These are phyloP conservation scores for Probaryconus sp. DNA, from an alignment of 1,140 invertebrate genomes.

Conservation along the genomic window DNA sequence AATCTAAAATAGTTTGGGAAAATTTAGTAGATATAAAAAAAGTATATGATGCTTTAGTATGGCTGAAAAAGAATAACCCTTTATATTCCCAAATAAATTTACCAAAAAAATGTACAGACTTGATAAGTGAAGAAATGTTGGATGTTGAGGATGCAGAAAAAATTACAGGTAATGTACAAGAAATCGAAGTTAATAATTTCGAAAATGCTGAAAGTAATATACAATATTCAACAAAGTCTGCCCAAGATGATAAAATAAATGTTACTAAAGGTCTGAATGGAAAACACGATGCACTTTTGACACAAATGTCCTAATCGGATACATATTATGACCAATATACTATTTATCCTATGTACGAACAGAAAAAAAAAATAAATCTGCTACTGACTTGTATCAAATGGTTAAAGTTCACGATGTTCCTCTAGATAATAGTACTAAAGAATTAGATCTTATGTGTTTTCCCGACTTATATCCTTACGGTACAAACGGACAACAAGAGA, in stretches of 20 bases:
- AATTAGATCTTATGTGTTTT: slow-evolving; percentile 61
- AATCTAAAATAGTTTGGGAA: too few species aligned
- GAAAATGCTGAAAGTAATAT: too few species aligned
- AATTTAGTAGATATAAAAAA: too few species aligned
- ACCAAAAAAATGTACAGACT: not conserved
- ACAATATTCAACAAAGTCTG: too few species aligned
- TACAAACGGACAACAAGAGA: slow-evolving; percentile 56
- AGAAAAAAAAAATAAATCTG: slow-evolving; percentile 54
- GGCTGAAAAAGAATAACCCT: slow-evolving; percentile 8
- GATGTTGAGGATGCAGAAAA: slow-evolving; percentile 1
- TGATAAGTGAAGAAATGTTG: not conserved
- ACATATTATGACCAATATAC: slow-evolving; percentile 60
- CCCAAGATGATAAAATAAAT: too few species aligned
- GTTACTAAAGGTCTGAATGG: not conserved
- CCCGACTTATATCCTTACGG: too few species aligned
- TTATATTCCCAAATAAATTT: not conserved
- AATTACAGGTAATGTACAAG: not conserved
- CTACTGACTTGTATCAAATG: slow-evolving; percentile 57
- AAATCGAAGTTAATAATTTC: too few species aligned
- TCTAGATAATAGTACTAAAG: slow-evolving; percentile 38
- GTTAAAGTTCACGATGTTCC: too few species aligned
- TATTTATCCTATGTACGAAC: slow-evolving; percentile 25
- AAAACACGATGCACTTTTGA: slow-evolving; percentile 26
- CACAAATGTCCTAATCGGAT: slow-evolving; percentile 27
- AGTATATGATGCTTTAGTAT: not conserved